These are phyloP conservation scores for Orthosia incerta DNA, from an alignment of 2,888 invertebrate genomes.

Conservation along the genomic window DNA sequence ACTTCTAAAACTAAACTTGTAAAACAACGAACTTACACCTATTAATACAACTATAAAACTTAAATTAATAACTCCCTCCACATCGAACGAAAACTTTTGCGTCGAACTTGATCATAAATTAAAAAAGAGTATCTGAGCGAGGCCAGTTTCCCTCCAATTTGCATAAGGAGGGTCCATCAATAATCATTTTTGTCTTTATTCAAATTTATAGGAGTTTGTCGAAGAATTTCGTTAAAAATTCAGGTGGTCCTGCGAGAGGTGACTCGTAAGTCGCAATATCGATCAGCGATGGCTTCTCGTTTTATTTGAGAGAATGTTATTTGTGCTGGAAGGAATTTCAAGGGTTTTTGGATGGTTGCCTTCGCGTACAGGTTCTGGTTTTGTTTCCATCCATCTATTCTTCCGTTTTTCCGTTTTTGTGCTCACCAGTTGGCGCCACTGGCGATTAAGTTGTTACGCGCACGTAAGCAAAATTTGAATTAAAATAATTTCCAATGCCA, in stretches of 20 bases:
- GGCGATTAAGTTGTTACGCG: no score
- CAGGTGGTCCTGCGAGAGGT: slow-evolving; percentile 55
- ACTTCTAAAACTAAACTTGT: slow-evolving; percentile 26
- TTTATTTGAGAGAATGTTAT: slow-evolving; percentile 42
- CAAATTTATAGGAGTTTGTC: slow-evolving; percentile 73
- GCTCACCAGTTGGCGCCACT: no score
- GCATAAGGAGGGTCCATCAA: slow-evolving; percentile 75
- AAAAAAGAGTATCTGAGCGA: slow-evolving; percentile 38
- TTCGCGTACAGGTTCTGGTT: not conserved
- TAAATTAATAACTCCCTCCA: slow-evolving; percentile 50
- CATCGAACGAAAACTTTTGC: slow-evolving; percentile 42
- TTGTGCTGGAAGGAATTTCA: slow-evolving; percentile 14
- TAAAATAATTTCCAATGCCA: no score
- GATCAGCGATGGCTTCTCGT: slow-evolving; percentile 42
- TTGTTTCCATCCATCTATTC: not conserved
- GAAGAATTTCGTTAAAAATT: slow-evolving; percentile 67
- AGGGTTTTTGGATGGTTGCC: slow-evolving; percentile 1
- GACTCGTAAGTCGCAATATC: slow-evolving; percentile 41
- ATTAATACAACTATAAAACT: slow-evolving; percentile 47
- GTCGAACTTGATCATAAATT: slow-evolving; percentile 60
- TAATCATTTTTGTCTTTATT: slow-evolving; percentile 77
- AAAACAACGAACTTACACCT: slow-evolving; percentile 30
- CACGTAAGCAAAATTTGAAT: no score
- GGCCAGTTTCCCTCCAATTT: slow-evolving; percentile 64
- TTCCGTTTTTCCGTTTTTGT: no score